Base-by-base conservation (phyloP, 2,113 vertebrate species). In the Ailuropoda melanoleuca region DNA sequence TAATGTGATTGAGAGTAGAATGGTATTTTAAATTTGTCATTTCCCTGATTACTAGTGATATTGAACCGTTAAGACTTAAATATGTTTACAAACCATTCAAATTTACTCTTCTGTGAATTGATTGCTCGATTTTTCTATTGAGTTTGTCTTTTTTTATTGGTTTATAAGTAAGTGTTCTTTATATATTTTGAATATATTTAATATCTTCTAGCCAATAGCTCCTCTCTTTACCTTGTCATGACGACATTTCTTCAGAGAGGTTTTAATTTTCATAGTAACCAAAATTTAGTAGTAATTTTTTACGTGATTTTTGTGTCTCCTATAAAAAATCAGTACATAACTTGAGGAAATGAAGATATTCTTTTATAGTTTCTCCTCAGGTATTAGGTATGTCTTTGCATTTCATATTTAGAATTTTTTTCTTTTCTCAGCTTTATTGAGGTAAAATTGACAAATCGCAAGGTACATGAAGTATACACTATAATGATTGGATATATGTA, bases 251-350 rank as follows among this genome's bases (percentile, higher is more conserved):
- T 82, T 29, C 77, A 88, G 14, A 56, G 46, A 14, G 14, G 1
- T 46, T 87, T 88, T 78, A 43, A 68, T 43, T 55, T 66, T 93
- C 75, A 53, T 89, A 13, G 10, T 39, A 85, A n/a, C 34, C 5
- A 66, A 43, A 92, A 85, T 81, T n/a, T 92, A 50, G 50, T 74
- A 53, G 78, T 62, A 26, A 34, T 90, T 90, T 90, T 75, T 96
- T 90, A 31, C 75, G 19, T 62, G 39, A 62, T 89, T 74, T 50
- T 84, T 55, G 2, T 62, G 11, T 87, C 5, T 50, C 95, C 19
- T 68, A 31, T 62, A 29, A 53, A 85, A 43, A 31, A 64, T 81
- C 55, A 70, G 3, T 48, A 60, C 12, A 19, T 53, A 75, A 39
- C n/a, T 18, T 48, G 34, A 77, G 56, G 23, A 19, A 11, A 58